Conservation (phyloP, 1,140 invertebrate genomes). For the Ostrea denselamellosa region DNA sequence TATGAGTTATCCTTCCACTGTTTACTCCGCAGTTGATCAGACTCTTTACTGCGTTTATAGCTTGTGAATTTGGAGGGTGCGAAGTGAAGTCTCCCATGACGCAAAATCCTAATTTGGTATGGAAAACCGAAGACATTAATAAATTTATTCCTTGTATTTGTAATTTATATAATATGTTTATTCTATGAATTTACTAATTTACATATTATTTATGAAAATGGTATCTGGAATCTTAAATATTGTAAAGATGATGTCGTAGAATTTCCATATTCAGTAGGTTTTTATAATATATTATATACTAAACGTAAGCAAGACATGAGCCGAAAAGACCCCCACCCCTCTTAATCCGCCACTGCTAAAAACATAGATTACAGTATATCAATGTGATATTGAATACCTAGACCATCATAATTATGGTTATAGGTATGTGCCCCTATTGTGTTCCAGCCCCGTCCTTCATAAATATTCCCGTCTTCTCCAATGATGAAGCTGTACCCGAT, state of each 20-base stretch:
- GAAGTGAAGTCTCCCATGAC: slow-evolving; percentile 68
- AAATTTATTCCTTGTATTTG: no score
- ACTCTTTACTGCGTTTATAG: slow-evolving; percentile 75
- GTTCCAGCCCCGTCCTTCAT: slow-evolving; percentile 88
- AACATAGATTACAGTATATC: no score
- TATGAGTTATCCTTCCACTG: slow-evolving; percentile 70
- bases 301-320: no score
- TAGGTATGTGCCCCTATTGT: slow-evolving; percentile 84
- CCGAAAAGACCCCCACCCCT: no score
- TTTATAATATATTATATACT: no score
- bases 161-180: no score
- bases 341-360: no score
- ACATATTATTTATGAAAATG: no score
- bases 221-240: no score
- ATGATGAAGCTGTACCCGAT: slow-evolving; percentile 87
- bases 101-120: slow-evolving; percentile 59
- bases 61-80: slow-evolving; percentile 75
- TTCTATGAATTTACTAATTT: no score
- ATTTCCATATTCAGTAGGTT: no score
- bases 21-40: slow-evolving; percentile 79
- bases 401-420: slow-evolving; percentile 81
- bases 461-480: slow-evolving; percentile 87
- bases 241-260: no score
- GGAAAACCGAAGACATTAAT: not conserved
- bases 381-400: not conserved